phyloP scores from a whole-genome alignment of 2,888 invertebrate species.

The Bimastos eiseni region DNA sequence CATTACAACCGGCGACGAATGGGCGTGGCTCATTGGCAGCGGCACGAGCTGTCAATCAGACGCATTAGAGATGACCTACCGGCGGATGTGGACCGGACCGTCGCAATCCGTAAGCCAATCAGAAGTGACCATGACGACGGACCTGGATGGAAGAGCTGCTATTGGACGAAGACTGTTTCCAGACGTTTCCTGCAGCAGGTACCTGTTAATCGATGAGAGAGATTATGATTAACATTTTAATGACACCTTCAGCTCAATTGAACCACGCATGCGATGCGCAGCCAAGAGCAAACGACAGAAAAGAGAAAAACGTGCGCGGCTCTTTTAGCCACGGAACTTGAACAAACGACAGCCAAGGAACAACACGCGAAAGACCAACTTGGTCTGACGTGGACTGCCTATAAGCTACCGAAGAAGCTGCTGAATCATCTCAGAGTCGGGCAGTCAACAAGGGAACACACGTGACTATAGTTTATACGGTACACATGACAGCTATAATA shows the following conservation, averaged over 20 bases:
- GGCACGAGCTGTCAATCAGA: neutral
- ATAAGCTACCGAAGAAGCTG: neutral
- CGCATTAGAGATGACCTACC: neutral
- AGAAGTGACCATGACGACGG: neutral
- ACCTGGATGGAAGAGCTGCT: neutral
- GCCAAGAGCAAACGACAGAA: neutral
- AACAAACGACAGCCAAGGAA: neutral
- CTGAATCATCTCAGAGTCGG: neutral
- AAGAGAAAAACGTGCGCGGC: neutral
- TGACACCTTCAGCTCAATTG: neutral
- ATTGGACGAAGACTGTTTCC: neutral
- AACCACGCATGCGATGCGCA: neutral
- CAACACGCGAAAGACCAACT: neutral
- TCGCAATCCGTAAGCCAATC: neutral
- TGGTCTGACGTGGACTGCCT: neutral
- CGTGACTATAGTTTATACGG: neutral
- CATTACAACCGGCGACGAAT: slow-evolving; percentile 2
- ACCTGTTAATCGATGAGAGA: slow-evolving; percentile 9
- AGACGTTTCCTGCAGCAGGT: neutral
- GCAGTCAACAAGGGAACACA: neutral
- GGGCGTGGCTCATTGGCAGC: neutral
- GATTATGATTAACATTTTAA: slow-evolving; percentile 13
- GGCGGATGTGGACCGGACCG: neutral
- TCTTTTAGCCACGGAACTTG: neutral
- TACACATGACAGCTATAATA: neutral